Evolutionary conservation across 2,888 invertebrate genomes (phyloP).

Genomic region (Diaperis boleti): DNA sequence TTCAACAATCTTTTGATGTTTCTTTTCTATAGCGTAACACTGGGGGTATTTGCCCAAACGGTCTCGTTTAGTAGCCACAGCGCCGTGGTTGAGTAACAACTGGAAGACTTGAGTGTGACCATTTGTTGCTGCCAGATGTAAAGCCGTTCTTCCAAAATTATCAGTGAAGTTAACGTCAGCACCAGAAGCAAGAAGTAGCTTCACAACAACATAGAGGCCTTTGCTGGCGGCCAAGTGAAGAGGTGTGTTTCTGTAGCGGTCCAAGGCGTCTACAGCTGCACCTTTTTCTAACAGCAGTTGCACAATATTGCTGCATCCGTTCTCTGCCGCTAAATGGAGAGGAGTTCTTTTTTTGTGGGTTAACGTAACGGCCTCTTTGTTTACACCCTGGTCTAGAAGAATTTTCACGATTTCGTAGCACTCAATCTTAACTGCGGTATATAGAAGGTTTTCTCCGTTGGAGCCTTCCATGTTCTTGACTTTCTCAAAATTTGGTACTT

Average conservation of each 20-base stretch:
- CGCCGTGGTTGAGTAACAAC: background rate
- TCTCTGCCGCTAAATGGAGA: conserved; percentile 11
- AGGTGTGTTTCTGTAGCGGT: conserved; percentile 24
- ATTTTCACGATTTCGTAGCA: background rate
- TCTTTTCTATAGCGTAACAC: background rate
- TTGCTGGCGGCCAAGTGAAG: conserved; percentile 12
- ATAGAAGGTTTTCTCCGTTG: conserved; percentile 14
- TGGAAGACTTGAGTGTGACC: background rate
- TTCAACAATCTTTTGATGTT: background rate
- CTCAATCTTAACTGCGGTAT: conserved; percentile 6
- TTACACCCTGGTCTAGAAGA: background rate
- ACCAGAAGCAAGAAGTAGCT: background rate
- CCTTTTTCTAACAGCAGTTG: background rate
- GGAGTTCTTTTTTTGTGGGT: conserved; percentile 4
- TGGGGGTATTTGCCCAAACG: conserved; percentile 8
- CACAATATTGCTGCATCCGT: background rate
- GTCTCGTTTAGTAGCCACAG: background rate
- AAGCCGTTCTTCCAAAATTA: conserved; percentile 14
- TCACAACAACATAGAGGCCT: background rate
- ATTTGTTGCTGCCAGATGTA: conserved; percentile 11
- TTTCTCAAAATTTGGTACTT: background rate
- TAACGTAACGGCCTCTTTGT: background rate
- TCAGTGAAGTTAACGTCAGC: conserved; percentile 20
- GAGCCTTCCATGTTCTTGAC: background rate
- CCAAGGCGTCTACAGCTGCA: conserved; percentile 4